phyloP scores from a whole-genome alignment of 2,888 invertebrate species.

The Andrena bicolor region DNA sequence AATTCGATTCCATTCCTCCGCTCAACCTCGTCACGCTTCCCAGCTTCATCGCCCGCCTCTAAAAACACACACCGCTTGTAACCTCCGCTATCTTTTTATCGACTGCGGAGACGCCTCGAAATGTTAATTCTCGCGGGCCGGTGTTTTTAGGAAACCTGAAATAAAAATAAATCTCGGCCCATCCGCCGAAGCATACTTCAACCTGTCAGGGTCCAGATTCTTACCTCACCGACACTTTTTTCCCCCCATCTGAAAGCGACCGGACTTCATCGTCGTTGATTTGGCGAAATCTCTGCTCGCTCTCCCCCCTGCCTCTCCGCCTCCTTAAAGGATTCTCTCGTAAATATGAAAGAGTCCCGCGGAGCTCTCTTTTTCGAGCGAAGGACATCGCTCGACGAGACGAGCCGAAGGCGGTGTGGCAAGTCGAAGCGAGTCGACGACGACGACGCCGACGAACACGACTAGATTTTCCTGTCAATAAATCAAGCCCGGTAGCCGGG shows the following conservation, averaged over 20 bases:
- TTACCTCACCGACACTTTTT: constrained; percentile 36
- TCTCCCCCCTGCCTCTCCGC: background rate
- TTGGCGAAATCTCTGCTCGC: constrained; percentile 26
- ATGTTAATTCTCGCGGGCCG: constrained; percentile 31
- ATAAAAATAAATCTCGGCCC: constrained; percentile 36
- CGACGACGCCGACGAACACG: constrained; percentile 66
- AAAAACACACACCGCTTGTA: background rate
- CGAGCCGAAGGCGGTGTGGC: constrained; percentile 70
- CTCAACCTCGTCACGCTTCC: background rate
- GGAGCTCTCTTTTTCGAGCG: constrained; percentile 41
- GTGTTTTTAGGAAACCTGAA: constrained; percentile 13
- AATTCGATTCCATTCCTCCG: background rate
- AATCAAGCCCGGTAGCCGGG: constrained; percentile 82
- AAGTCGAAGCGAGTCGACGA: constrained; percentile 46
- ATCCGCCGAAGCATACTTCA: background rate
- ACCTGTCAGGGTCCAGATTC: constrained; percentile 30
- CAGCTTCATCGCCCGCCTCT: background rate
- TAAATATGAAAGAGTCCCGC: constrained; percentile 58
- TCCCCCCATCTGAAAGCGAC: background rate
- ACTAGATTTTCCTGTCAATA: constrained; percentile 85
- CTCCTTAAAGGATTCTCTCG: constrained; percentile 50
- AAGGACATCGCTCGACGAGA: constrained; percentile 50
- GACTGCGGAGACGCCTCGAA: constrained; percentile 18
- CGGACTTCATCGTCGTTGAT: constrained; percentile 28
- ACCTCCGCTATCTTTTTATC: constrained; percentile 22